phyloP scores from a whole-genome alignment of 2,797 vertebrate species.

The Erethizon dorsatum region DNA sequence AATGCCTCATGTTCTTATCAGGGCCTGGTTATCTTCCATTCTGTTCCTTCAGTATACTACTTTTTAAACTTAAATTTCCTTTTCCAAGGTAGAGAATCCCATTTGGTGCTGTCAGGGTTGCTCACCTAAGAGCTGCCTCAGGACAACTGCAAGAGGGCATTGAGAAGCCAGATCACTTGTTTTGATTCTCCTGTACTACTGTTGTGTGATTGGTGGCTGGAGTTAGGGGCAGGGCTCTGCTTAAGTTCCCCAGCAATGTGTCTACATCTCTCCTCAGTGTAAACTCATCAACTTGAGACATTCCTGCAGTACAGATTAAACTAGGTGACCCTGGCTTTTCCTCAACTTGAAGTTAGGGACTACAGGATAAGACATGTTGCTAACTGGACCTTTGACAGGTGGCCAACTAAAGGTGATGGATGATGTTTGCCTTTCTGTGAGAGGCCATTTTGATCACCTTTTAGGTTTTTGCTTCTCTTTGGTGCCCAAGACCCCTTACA shows the following conservation, averaged over 20 bases:
- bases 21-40: neutral
- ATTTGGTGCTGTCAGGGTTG: neutral
- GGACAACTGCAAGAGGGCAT: neutral
- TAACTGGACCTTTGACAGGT: neutral
- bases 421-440: neutral
- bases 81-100: neutral
- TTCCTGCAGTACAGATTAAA: neutral
- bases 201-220: neutral
- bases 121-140: neutral
- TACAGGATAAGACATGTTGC: neutral
- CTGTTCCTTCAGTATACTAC: neutral
- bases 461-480: neutral
- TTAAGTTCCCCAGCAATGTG: neutral
- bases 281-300: neutral
- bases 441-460: neutral
- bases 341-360: neutral
- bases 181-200: rapidly evolving
- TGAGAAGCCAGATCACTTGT: neutral
- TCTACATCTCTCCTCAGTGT: neutral
- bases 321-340: neutral
- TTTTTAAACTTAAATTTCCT: neutral
- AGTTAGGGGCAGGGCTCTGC: neutral
- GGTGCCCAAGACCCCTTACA: neutral
- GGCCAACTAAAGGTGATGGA: neutral
- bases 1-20: neutral